phyloP scores from a whole-genome alignment of 2,888 invertebrate species.

The Callosobruchus maculatus region DNA sequence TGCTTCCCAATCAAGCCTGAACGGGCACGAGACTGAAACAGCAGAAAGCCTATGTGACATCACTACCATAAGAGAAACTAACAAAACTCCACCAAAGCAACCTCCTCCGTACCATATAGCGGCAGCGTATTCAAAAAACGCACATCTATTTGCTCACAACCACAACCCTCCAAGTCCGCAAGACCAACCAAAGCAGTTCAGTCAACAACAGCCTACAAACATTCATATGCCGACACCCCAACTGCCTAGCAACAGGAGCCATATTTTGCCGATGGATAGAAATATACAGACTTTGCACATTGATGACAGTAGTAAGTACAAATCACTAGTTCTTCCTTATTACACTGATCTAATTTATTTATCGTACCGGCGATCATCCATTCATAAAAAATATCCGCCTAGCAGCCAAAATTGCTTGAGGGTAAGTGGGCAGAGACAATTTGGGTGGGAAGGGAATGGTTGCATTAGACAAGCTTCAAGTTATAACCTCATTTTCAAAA shows the following conservation, averaged over 20 bases:
- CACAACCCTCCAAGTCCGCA: slow-evolving; percentile 36
- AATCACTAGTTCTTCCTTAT: too few relatives aligned
- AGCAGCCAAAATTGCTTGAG: too few relatives aligned
- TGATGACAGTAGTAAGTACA: not conserved
- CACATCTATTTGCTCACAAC: slow-evolving; percentile 56
- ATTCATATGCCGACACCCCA: slow-evolving; percentile 39
- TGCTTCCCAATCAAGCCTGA: slow-evolving; percentile 30
- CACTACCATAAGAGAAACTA: slow-evolving; percentile 21
- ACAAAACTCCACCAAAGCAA: slow-evolving; percentile 47
- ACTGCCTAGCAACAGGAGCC: slow-evolving; percentile 28
- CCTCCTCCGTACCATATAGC: slow-evolving; percentile 85
- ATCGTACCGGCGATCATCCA: too few relatives aligned
- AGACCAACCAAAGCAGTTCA: slow-evolving; percentile 40
- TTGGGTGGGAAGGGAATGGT: too few relatives aligned
- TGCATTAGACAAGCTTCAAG: too few relatives aligned
- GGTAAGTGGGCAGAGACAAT: too few relatives aligned
- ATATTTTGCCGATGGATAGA: slow-evolving; percentile 14
- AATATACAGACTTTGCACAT: slow-evolving; percentile 6
- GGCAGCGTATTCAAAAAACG: slow-evolving; percentile 78
- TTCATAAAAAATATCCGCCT: too few relatives aligned
- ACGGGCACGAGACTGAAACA: slow-evolving; percentile 24
- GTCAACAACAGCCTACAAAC: slow-evolving; percentile 38
- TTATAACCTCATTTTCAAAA: too few relatives aligned
- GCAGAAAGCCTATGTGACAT: slow-evolving; percentile 23
- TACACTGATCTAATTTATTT: too few relatives aligned